Evolutionary conservation across 2,113 vertebrate genomes (phyloP).

Genomic region (Probosciger aterrimus): DNA sequence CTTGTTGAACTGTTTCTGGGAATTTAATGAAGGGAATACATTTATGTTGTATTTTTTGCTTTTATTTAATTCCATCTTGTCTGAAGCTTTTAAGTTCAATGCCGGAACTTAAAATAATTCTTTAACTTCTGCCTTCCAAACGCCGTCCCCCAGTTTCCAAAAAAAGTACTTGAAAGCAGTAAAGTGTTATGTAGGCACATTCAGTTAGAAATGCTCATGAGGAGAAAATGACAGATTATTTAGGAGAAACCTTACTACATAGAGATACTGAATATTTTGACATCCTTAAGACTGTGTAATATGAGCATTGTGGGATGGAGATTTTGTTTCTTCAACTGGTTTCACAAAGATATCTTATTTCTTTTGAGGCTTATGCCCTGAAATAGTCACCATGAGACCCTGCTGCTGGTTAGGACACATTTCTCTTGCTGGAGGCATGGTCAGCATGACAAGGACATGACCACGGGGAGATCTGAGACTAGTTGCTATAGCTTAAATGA

Average conservation of each 20-base stretch:
- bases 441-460: not conserved
- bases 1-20: conserved; percentile 33
- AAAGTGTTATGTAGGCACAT: not conserved
- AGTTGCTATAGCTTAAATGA: not conserved
- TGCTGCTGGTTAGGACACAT: not conserved
- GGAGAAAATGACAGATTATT: not conserved
- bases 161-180: not conserved
- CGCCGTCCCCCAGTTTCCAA: not conserved
- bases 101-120: not conserved
- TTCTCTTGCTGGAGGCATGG: not conserved
- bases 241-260: not conserved
- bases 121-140: conserved; percentile 8
- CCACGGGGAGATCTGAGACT: not conserved
- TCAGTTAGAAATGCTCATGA: not conserved
- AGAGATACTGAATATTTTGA: not conserved
- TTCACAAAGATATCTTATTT: not conserved
- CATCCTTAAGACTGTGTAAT: not conserved
- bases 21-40: not conserved
- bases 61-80: not conserved
- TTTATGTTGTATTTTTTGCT: not conserved
- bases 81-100: not conserved
- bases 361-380: not conserved
- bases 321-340: not conserved
- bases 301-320: not conserved
- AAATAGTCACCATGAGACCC: not conserved